These are phyloP conservation scores for Phylloscopus whistleri DNA, from an alignment of 2,113 vertebrate species.

Conservation along the genomic window DNA sequence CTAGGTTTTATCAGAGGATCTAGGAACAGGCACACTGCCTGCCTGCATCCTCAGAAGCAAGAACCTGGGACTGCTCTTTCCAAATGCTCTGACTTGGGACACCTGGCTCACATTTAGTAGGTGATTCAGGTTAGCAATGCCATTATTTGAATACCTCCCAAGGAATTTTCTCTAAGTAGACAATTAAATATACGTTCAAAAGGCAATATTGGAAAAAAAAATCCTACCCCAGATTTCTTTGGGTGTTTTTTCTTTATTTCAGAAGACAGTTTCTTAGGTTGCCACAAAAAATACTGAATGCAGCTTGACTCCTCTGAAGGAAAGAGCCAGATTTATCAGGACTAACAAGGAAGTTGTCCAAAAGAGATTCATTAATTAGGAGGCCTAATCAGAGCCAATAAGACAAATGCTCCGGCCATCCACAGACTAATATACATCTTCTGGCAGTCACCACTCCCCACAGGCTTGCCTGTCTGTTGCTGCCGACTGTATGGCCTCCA, in stretches of 20 bases:
- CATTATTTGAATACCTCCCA: neutral
- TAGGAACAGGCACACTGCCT: neutral
- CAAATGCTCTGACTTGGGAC: neutral
- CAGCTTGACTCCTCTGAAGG: neutral
- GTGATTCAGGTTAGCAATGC: neutral
- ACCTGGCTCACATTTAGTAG: neutral
- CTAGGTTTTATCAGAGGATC: neutral
- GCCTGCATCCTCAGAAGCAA: neutral
- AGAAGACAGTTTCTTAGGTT: neutral
- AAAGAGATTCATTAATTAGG: slow-evolving; percentile 42
- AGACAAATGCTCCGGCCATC: slow-evolving; percentile 3
- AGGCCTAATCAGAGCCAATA: slow-evolving; percentile 35
- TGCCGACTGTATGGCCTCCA: slow-evolving; percentile 15
- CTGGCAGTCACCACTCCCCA: slow-evolving; percentile 34
- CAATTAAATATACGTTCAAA: neutral
- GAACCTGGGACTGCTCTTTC: neutral
- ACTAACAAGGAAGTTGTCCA: slow-evolving; percentile 49
- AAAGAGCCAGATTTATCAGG: neutral
- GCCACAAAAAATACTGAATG: neutral
- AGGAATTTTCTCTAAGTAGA: neutral
- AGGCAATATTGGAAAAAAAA: neutral
- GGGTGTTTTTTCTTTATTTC: neutral
- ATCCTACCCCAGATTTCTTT: neutral
- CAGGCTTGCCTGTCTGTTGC: slow-evolving; percentile 27
- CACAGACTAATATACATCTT: slow-evolving; percentile 13